Base-by-base conservation (phyloP, 1,140 invertebrate species). In the Drosophila tropicalis region DNA sequence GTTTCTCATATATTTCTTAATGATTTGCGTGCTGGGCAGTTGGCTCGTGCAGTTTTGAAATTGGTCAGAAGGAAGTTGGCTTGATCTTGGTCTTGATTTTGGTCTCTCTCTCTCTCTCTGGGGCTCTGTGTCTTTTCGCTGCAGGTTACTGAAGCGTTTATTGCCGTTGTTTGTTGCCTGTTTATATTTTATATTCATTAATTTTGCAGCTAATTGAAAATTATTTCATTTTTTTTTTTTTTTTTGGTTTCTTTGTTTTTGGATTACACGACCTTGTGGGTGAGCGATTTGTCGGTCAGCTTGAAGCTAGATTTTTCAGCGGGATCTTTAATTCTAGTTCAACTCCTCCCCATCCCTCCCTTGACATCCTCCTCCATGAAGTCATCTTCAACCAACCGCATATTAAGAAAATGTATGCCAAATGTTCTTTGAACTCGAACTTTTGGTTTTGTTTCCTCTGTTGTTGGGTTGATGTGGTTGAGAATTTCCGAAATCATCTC, bases 91-190 rank as follows among this genome's bases (percentile, higher is more conserved):
- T 55, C 13, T 36, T 73, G 44, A 19, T 51, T 51, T 22, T 51
- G 44, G 44, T 51, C 17, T 51, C 19, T 22, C 44, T 51, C 44
- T 51, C 3, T 51, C 44, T 19, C 6, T 51, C 17, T 51, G 6
- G 17, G 6, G 17, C 44, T 51, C 19, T 22, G 17, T n/a, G 17
- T 22, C 44, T 22, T 62, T 44, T 62, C 61, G 76, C 75, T 79
- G 76, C 72, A 87, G 83, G 84, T 87, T 87, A 87, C 72, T 87
- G 84, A 84, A 87, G 83, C 83, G 84, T 87, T 87, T 87, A 87
- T 51, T 51, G 76, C 72, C 40, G 47, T 51, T 56, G 71, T 51
- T 58, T 75, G 70, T 55, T 54, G 74, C 65, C 65, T 75, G 67
- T 72, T 67, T 62, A 36, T 32, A 15, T 58, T 29, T 22, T 34